Evolutionary conservation across 1,140 invertebrate genomes (phyloP).

Genomic region (Cydia splendana): DNA sequence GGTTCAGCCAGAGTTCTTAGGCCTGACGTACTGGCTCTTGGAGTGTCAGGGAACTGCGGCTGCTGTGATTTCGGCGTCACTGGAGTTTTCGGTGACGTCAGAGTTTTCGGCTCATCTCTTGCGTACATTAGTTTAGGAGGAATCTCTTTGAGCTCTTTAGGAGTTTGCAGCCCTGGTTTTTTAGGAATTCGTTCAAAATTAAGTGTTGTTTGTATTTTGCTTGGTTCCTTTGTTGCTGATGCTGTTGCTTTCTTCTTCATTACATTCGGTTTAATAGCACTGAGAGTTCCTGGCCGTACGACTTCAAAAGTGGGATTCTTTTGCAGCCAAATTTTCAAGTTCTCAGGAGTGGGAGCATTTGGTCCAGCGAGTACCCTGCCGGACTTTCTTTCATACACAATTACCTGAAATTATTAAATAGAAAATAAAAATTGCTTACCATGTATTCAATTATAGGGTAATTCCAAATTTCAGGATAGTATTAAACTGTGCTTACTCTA

Average conservation of each 20-base stretch:
- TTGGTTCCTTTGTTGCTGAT: slow-evolving; percentile 46
- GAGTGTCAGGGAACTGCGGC: slow-evolving; percentile 51
- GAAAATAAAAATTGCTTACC: neutral
- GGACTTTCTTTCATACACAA: slow-evolving; percentile 89
- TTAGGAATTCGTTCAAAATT: slow-evolving; percentile 70
- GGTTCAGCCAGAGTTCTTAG: slow-evolving; percentile 40
- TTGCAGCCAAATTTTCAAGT: slow-evolving; percentile 90
- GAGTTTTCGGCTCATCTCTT: slow-evolving; percentile 53
- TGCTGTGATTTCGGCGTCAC: slow-evolving; percentile 48
- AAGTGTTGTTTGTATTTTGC: slow-evolving; percentile 75
- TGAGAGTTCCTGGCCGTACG: slow-evolving; percentile 82
- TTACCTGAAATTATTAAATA: slow-evolving; percentile 77
- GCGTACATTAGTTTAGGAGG: slow-evolving; percentile 45
- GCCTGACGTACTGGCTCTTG: slow-evolving; percentile 54
- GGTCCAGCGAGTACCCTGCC: slow-evolving; percentile 88
- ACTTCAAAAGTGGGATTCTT: slow-evolving; percentile 93
- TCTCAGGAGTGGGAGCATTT: slow-evolving; percentile 88
- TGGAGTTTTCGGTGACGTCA: slow-evolving; percentile 50
- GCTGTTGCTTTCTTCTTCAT: slow-evolving; percentile 52
- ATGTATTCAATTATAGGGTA: neutral
- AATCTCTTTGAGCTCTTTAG: slow-evolving; percentile 49
- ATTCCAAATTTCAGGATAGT: neutral
- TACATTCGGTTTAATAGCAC: slow-evolving; percentile 68
- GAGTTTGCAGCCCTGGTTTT: slow-evolving; percentile 50
- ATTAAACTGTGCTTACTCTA: slow-evolving; percentile 72